Evolutionary conservation across 2,113 vertebrate genomes (phyloP).

Genomic region (Tautogolabrus adspersus): DNA sequence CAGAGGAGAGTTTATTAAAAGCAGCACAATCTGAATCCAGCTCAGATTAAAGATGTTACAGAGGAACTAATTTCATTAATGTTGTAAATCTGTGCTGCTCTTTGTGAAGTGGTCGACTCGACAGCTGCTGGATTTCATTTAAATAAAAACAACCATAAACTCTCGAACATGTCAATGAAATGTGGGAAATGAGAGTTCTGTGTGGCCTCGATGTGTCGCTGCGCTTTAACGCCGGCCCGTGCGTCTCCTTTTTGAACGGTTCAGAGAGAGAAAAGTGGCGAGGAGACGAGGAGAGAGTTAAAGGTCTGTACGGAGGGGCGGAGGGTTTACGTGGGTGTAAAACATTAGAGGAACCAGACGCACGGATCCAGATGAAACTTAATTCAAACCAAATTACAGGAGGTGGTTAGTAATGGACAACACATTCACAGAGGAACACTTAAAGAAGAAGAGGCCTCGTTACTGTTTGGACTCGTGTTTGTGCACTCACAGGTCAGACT

Average conservation of each 20-base stretch:
- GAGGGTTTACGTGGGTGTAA: not conserved
- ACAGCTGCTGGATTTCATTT: conserved; percentile 40
- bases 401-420: conserved; percentile 24
- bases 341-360: conserved; percentile 1
- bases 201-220: conserved; percentile 42
- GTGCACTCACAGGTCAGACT: no score
- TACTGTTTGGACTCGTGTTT: not conserved
- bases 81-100: conserved; percentile 32
- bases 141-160: conserved; percentile 52
- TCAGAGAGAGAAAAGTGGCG: not conserved
- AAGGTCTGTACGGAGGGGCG: no score
- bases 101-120: conserved; percentile 47
- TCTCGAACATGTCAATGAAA: conserved; percentile 59
- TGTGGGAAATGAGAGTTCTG: conserved; percentile 65
- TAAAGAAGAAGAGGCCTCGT: conserved; percentile 4
- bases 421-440: conserved; percentile 2
- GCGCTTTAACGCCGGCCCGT: conserved; percentile 8
- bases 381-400: conserved; percentile 22
- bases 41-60: conserved; percentile 8
- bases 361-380: conserved; percentile 1
- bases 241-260: conserved; percentile 29
- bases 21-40: not conserved
- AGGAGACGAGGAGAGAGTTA: not conserved
- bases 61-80: conserved; percentile 17
- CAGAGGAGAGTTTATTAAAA: not conserved